Evolutionary conservation across 2,888 invertebrate genomes (phyloP).

Genomic region (Eupithecia pulchellata): DNA sequence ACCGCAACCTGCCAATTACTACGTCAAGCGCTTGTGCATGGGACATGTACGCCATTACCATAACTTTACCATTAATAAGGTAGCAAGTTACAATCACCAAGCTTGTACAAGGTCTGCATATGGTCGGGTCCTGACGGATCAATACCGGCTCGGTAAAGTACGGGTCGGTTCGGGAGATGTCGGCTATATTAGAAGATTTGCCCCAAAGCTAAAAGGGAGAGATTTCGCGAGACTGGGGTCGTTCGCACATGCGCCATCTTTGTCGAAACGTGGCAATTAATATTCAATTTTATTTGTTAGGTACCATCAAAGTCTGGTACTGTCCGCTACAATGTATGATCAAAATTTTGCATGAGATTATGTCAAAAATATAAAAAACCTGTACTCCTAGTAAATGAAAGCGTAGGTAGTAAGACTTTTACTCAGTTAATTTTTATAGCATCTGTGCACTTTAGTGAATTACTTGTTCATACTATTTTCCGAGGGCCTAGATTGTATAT

Average conservation of each 20-base stretch:
- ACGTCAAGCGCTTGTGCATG: not conserved
- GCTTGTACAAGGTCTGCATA: not conserved
- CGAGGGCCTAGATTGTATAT: too few relatives aligned
- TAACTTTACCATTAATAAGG: not conserved
- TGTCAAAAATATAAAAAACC: too few relatives aligned
- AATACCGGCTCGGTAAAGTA: constrained; percentile 20
- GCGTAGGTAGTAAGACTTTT: too few relatives aligned
- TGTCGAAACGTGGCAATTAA: not conserved
- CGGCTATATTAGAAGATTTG: constrained; percentile 11
- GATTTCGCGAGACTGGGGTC: constrained; percentile 11
- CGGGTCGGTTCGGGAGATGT: constrained; percentile 1
- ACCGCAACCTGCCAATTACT: not conserved
- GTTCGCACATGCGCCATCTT: constrained; percentile 16
- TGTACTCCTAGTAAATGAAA: too few relatives aligned
- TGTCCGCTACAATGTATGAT: too few relatives aligned
- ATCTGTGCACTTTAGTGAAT: too few relatives aligned
- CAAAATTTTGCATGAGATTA: too few relatives aligned
- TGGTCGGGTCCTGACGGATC: constrained; percentile 12
- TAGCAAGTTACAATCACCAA: constrained; percentile 1
- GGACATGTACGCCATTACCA: not conserved
- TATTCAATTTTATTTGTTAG: not conserved
- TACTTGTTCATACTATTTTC: too few relatives aligned
- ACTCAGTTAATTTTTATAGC: too few relatives aligned
- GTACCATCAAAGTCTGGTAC: not conserved
- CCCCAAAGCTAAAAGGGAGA: constrained; percentile 7